Evolutionary conservation across 2,888 invertebrate species (phyloP), one percentile per base, ranked within the genome.

Genomic region (Meandrusa payeni): DNA sequence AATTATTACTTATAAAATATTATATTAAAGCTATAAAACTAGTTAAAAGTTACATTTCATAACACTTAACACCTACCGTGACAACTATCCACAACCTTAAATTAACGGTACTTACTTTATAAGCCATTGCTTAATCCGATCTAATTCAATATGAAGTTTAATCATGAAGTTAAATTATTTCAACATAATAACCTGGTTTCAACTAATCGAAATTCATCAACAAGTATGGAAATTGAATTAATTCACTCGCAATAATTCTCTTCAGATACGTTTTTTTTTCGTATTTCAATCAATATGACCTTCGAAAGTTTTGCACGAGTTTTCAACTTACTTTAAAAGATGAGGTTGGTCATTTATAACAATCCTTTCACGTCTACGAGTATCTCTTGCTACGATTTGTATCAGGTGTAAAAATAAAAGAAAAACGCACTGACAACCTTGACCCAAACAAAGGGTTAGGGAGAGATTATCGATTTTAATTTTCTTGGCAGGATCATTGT

Each of bases 61-160:
- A 29, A 40, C 20, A 41, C 34, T 23, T 37, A 23, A 40, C 24
- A 42, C 48, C 39, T 46, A 48, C 38, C 43, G 29, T 54, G 46
- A 50, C 48, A 47, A 49, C 46, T 17, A 31, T 9, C 19, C 26
- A 33, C 13, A 32, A 33, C 12, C 23, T 36, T 42, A 36, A 27
- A 33, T 26, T 32, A 36, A n/a, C 7, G 5, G 28, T 34, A 41
- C 33, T 15, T 29, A 11, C 7, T 36, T 6, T 12, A 33, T 28
- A 36, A 36, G 36, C 31, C 23, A 27, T 38, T 43, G 19, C 43
- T 26, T 29, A 43, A 38, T 43, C 24, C 31, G 29, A 29, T 22
- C 36, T 38, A 43, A 38, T 32, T 38, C 38, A 43, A 31, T 31
- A 39, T 28, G 23, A 39, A 33, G 15, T 32, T 44, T 44, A 39